phyloP scores from a whole-genome alignment of 1,140 invertebrate species.

The Cotesia typhae region DNA sequence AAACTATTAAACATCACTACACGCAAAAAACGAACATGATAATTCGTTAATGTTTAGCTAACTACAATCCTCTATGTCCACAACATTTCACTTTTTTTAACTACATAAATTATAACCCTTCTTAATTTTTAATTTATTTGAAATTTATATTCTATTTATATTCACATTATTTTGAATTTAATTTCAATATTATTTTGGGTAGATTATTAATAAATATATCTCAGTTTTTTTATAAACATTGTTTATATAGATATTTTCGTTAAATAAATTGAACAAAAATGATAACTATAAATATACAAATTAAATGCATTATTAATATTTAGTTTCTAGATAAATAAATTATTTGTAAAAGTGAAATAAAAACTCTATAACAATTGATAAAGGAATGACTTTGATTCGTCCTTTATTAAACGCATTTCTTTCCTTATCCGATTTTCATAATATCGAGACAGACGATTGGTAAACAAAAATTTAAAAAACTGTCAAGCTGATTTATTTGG shows the following conservation, averaged over 20 bases:
- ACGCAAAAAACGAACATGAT: constrained; percentile 14
- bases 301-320: neutral
- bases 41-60: neutral
- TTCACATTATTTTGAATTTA: constrained; percentile 32
- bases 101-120: constrained; percentile 2
- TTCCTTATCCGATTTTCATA: constrained; percentile 42
- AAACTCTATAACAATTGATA: neutral
- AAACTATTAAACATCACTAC: constrained; percentile 5
- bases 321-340: constrained; percentile 2
- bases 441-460: constrained; percentile 48
- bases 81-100: neutral
- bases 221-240: constrained; percentile 51
- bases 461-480: constrained; percentile 47
- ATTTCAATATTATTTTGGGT: constrained; percentile 11
- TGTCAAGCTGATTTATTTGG: constrained; percentile 39
- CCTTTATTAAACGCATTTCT: constrained; percentile 29
- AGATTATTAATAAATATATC: constrained; percentile 57
- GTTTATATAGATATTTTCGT: constrained; percentile 17
- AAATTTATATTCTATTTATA: constrained; percentile 25
- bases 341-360: neutral
- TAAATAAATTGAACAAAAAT: neutral
- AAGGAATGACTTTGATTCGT: constrained; percentile 42
- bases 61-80: neutral
- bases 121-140: constrained; percentile 12
- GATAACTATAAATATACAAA: constrained; percentile 13